A percentile compares a stretch with the other conserved stretches of the same genome.
Conservation (phyloP, 2,888 invertebrate genomes). For the Cosmia trapezina region DNA sequence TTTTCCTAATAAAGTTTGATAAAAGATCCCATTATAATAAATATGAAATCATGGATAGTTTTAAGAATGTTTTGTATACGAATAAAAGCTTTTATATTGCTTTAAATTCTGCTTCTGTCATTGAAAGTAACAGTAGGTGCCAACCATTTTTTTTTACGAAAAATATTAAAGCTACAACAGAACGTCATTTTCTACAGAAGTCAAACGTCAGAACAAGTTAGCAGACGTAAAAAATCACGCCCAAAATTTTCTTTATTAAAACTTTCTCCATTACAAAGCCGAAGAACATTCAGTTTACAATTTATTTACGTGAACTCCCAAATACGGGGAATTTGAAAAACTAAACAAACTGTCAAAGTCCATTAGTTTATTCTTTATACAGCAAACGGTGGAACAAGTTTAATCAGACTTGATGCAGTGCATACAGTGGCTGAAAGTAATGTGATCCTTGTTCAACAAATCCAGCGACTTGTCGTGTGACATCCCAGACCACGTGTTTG, state of each 20-base stretch:
- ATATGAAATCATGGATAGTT: background rate
- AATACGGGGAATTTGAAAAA: slow-evolving; percentile 63
- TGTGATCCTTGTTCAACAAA: slow-evolving; percentile 78
- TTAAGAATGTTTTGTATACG: background rate
- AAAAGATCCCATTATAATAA: background rate
- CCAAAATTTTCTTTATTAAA: slow-evolving; percentile 46
- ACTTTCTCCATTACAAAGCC: slow-evolving; percentile 53
- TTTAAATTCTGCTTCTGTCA: background rate
- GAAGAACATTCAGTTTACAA: slow-evolving; percentile 50
- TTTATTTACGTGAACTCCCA: slow-evolving; percentile 47
- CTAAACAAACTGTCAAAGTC: slow-evolving; percentile 68
- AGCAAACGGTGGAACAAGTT: slow-evolving; percentile 70
- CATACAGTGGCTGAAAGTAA: slow-evolving; percentile 72
- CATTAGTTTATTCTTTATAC: slow-evolving; percentile 71
- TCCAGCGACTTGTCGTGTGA: slow-evolving; percentile 76
- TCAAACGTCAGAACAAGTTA: slow-evolving; percentile 51
- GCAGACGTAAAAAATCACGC: slow-evolving; percentile 30
- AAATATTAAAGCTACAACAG: background rate
- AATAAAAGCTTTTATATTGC: background rate
- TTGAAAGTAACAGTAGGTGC: slow-evolving; percentile 8
- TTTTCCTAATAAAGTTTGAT: slow-evolving; percentile 8
- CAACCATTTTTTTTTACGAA: background rate
- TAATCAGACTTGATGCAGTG: slow-evolving; percentile 74
- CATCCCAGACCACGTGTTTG: slow-evolving; percentile 71
- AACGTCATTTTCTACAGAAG: slow-evolving; percentile 11